Evolutionary conservation across 2,797 vertebrate genomes (phyloP).

Genomic region (Synaphobranchus kaupii): DNA sequence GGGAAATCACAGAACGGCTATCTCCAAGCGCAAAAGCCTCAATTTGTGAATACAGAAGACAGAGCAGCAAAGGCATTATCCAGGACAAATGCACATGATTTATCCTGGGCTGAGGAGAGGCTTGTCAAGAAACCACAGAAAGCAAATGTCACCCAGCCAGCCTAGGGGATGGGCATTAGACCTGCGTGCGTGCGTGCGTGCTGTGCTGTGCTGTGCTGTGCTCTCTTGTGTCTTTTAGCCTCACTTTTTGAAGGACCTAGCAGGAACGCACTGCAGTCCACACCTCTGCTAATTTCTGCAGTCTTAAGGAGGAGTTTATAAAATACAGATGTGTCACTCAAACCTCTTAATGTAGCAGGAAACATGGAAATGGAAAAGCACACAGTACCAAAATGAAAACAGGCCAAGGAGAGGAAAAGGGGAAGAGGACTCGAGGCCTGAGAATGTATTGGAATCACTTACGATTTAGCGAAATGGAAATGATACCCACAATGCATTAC

Average conservation of each 20-base stretch:
- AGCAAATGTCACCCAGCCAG: slow-evolving; percentile 28
- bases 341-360: slow-evolving; percentile 14
- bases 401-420: slow-evolving; percentile 8
- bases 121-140: slow-evolving; percentile 24
- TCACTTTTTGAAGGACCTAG: background rate
- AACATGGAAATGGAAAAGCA: slow-evolving; percentile 8
- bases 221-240: background rate
- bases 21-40: background rate
- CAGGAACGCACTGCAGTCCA: background rate
- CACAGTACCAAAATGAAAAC: background rate
- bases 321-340: slow-evolving; percentile 20
- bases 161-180: background rate
- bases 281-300: background rate
- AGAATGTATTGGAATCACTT: background rate
- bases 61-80: background rate
- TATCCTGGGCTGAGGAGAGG: background rate
- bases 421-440: background rate
- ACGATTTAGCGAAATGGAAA: background rate
- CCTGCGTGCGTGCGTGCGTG: background rate
- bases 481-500: background rate
- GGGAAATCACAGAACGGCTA: background rate
- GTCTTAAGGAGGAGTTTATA: background rate
- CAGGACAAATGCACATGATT: background rate
- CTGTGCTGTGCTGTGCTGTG: too few species aligned
- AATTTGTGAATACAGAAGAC: background rate